Evolutionary conservation across 2,888 invertebrate genomes (phyloP).

Genomic region (Eupithecia tripunctaria): DNA sequence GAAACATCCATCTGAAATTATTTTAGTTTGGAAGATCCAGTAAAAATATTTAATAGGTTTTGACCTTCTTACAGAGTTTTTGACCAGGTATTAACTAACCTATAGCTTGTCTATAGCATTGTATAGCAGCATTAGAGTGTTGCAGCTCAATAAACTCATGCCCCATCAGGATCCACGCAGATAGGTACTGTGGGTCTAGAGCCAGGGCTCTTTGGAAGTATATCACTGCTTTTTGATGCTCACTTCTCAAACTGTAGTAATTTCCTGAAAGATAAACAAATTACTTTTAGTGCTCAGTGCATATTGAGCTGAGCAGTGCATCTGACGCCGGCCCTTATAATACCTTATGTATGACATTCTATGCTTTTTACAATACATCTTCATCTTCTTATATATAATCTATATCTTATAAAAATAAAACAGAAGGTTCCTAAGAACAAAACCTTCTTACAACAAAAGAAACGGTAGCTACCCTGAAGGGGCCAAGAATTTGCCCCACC

Average conservation of each 20-base stretch:
- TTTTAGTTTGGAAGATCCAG: background rate
- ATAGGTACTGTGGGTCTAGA: conserved; percentile 96
- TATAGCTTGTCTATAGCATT: conserved; percentile 98
- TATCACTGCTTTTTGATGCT: conserved; percentile 98
- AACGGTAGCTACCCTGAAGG: no score
- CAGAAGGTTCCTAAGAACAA: no score
- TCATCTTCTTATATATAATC: no score
- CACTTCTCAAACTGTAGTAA: conserved; percentile 97
- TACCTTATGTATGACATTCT: background rate
- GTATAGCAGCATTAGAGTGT: conserved; percentile 99
- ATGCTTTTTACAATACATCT: background rate
- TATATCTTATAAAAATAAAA: no score
- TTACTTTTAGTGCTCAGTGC: background rate
- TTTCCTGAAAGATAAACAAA: conserved; percentile 87
- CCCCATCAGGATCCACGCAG: conserved; percentile 99
- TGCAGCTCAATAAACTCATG: conserved; percentile 99
- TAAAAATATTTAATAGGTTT: background rate
- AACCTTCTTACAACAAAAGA: no score
- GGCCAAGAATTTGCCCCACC: no score
- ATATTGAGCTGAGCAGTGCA: no score
- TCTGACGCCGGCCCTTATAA: no score
- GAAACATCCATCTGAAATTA: background rate
- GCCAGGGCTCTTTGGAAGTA: conserved; percentile 98
- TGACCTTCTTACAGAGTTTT: background rate
- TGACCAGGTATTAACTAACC: conserved; percentile 81